Evolutionary conservation across 2,113 vertebrate genomes (phyloP).

Genomic region (Alces alces): DNA sequence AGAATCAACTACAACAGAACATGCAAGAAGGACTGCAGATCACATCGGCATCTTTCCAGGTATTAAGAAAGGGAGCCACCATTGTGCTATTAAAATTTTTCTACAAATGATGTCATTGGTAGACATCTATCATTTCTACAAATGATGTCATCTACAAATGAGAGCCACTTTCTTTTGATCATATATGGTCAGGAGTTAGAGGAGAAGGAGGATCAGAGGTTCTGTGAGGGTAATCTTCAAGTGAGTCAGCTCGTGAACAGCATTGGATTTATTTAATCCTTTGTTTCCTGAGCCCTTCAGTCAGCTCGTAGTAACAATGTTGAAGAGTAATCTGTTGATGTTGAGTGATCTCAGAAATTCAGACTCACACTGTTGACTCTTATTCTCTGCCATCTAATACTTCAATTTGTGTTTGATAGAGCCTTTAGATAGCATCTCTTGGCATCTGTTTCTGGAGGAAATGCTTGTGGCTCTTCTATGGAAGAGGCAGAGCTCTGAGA

Average conservation of each 20-base stretch:
- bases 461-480: neutral
- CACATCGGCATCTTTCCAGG: slow-evolving; percentile 95
- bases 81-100: neutral
- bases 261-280: slow-evolving; percentile 22
- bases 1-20: slow-evolving; percentile 95
- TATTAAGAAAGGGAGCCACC: slow-evolving; percentile 67
- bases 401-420: slow-evolving; percentile 4
- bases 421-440: neutral
- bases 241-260: neutral
- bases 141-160: neutral
- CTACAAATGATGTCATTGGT: neutral
- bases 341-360: neutral
- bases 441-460: slow-evolving; percentile 22
- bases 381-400: neutral
- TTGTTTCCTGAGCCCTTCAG: neutral
- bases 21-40: slow-evolving; percentile 98
- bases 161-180: neutral
- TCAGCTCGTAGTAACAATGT: neutral
- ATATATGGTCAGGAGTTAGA: neutral
- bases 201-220: neutral
- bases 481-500: neutral
- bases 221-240: neutral
- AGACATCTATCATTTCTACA: neutral
- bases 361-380: neutral
- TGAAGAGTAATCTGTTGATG: neutral